Evolutionary conservation across 2,113 vertebrate species (phyloP), one percentile per base, ranked within the genome.

Genomic region (Esox niger): DNA sequence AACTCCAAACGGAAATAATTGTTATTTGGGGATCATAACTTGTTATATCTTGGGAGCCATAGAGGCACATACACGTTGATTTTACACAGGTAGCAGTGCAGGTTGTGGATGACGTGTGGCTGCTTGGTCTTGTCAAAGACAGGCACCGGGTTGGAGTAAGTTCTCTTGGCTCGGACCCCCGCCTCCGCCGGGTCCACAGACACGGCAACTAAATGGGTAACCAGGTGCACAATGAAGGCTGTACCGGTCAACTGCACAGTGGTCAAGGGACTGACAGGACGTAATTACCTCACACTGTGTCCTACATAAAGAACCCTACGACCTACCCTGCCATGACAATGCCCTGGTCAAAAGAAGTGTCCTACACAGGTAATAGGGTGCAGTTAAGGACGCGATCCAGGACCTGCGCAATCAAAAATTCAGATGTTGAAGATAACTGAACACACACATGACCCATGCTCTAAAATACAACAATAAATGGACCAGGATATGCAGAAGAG

Each of bases 21-120:
- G n/a, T n/a, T n/a, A n/a, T n/a, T n/a, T n/a, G n/a, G n/a, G n/a
- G n/a, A n/a, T n/a, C n/a, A n/a, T n/a, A n/a, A n/a, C n/a, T n/a
- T n/a, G 3, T 4, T 43, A 43, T 4, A 2, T 33, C 20, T 58
- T 29, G 7, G 21, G 31, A n/a, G n/a, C n/a, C n/a, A n/a, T n/a
- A 25, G 25, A 21, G 32, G 72, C 71, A 90, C 91, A 62, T 89
- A 94, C 91, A 91, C 87, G 0, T 78, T 71, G 27, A 87, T 79
- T 31, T 92, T 86, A 76, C 92, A 94, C 15, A 94, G 68, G 38
- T 83, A 85, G 73, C 89, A 93, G 54, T 90, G 87, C 8, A 88
- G 85, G 76, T 93, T 87, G 64, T 94, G 82, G 67, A 94, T 93
- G 33, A 92, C 89, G 0, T 88, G 86, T 0, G 68, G 43, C 3